phyloP scores from a whole-genome alignment of 1,140 invertebrate genomes.

The Caenorhabditis brenneri region DNA sequence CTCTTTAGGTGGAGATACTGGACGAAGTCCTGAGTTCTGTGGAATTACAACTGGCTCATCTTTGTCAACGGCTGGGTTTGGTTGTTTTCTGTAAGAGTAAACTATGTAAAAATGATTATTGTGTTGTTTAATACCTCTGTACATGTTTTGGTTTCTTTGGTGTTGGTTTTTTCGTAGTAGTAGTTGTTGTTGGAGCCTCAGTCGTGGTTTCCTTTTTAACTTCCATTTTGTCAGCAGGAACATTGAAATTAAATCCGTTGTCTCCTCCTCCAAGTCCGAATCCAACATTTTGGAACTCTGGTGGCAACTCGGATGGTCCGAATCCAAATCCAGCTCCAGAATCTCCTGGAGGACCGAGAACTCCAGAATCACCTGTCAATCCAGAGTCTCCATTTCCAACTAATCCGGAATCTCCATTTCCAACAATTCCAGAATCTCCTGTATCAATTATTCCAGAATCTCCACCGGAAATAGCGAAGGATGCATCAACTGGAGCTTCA shows the following conservation, averaged over 20 bases:
- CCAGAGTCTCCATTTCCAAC: background rate
- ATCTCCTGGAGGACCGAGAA: slow-evolving; percentile 25
- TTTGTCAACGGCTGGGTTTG: slow-evolving; percentile 35
- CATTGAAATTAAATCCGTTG: slow-evolving; percentile 20
- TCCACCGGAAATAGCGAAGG: background rate
- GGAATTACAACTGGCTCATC: slow-evolving; percentile 63
- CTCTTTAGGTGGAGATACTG: slow-evolving; percentile 67
- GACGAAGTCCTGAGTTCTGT: slow-evolving; percentile 69
- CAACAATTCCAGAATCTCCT: slow-evolving; percentile 13
- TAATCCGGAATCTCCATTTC: background rate
- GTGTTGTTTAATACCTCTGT: slow-evolving; percentile 17
- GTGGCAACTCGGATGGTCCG: slow-evolving; percentile 50
- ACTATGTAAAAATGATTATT: background rate
- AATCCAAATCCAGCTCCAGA: slow-evolving; percentile 52
- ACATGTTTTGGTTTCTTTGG: slow-evolving; percentile 43
- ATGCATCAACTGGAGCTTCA: background rate
- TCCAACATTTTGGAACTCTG: slow-evolving; percentile 48
- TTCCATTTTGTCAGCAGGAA: slow-evolving; percentile 8
- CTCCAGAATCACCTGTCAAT: background rate
- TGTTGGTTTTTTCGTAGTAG: background rate
- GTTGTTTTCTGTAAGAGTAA: slow-evolving; percentile 34
- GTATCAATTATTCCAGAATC: slow-evolving; percentile 25
- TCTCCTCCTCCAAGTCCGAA: slow-evolving; percentile 43
- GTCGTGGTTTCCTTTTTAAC: background rate
- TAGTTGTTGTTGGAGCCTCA: background rate